Base-by-base conservation (phyloP, 2,888 invertebrate species). In the Anoplius nigerrimus region DNA sequence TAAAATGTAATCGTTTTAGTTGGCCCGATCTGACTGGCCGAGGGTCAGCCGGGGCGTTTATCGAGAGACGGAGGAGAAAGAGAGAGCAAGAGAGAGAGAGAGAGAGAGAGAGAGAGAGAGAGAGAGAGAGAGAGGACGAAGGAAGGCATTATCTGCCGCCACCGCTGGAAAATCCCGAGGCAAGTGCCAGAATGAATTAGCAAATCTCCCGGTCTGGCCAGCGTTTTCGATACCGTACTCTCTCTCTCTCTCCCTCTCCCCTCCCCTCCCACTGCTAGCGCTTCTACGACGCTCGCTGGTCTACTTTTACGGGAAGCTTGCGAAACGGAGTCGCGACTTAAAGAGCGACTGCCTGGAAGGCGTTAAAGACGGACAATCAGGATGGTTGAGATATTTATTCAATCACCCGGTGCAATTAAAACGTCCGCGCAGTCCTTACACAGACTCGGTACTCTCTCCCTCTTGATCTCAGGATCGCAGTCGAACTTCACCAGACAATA, bases 1-100 rank as follows among this genome's bases (percentile, higher is more conserved):
- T 76, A 64, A 71, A 66, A 64, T 51, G 63, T 63, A 71, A 70
- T 71, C 68, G 74, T 58, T 69, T 46, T 62, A 48, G 55, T 69
- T 62, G 65, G 43, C 20, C 52, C 42, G 45, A 13, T 62, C 15
- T 58, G 52, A 46, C 21, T 51, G 51, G 51, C 18, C 34, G 59
- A 48, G 54, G 45, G 43, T 58, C 58, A 48, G 51, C 11, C 42
- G 18, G 21, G 18, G 22, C 56, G 57, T 52, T 46, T 46, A 63
- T 66, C 62, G 60, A 34, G 57, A 46, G 60, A 48, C 3, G 13
- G 48, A 16, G n/a, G 43, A n/a, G 22, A 45, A n/a, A 45, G n/a
- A 24, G 27, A 2, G 15, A 5, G 45, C 43, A 6, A 20, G 16
- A 43, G 18, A 46, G 13, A n/a, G 46, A 43, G 20, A n/a, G 11